Base-by-base conservation (phyloP, 1,140 invertebrate species). In the Liolophura sinensis region DNA sequence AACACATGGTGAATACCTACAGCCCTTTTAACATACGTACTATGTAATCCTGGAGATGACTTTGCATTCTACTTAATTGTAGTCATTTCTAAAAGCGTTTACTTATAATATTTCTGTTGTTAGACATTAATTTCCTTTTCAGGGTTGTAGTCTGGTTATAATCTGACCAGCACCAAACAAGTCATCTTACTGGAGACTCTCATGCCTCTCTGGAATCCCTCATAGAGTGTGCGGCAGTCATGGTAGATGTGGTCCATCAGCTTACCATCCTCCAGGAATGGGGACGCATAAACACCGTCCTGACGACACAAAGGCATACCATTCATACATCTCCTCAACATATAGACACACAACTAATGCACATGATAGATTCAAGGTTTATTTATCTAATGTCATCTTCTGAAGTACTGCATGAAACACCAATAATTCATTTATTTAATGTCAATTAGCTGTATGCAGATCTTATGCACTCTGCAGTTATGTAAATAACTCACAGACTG, bases 191-290 rank as follows among this genome's bases (percentile, higher is more conserved):
- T 95, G 75, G 94, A 96, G 83, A 94, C 91, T 86, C 92, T 92
- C 68, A 94, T 90, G 72, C 96, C 96, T 84, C 92, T 88, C 70
- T 93, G 89, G 84, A 98, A 96, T 58, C 91, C 90, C 71, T 98
- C 94, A 82, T 96, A 96, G 1, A 97, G 84, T 1, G 96, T 98
- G 69, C 88, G 89, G n/a, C 92, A 91, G 83, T 97, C 96, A 70
- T 96, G 93, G 81, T 92, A 91, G 49, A 96, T 85, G 81, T 91
- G 94, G 72, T 90, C 91, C 56, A 97, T 85, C 80, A 92, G 94
- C 82, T 93, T 92, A 58, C 93, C 94, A 78, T 96, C 92, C 85
- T 94, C 94, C 84, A 91, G 93, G 82, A 94, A 95, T 79, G 92
- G 91, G 31, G 94, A 96, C 55, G 93, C 92, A 70, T 93, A 88